Conservation (phyloP, 2,797 vertebrate species). For the Anguilla megastoma region DNA sequence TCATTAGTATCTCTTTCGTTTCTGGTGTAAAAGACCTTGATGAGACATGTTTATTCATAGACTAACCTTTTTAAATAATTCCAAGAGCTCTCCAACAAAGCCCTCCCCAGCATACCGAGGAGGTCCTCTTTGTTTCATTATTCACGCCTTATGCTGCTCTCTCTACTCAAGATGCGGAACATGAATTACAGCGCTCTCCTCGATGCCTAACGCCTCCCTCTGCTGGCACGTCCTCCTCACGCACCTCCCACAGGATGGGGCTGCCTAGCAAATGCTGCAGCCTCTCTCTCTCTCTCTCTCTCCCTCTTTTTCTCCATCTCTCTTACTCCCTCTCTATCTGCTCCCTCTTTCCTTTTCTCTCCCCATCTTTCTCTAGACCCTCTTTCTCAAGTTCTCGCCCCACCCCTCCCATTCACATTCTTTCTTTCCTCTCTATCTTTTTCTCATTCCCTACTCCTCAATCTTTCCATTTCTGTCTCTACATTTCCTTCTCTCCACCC, state of each 20-base stretch:
- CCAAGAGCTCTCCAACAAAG: constrained; percentile 91
- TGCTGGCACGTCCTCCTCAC: constrained; percentile 81
- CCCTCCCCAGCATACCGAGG: constrained; percentile 92
- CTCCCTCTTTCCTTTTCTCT: constrained; percentile 32
- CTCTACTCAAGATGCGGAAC: constrained; percentile 89
- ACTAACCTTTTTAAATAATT: constrained; percentile 99
- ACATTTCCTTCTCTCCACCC: neutral
- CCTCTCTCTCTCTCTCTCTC: constrained; percentile 44
- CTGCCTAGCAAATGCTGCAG: constrained; percentile 80
- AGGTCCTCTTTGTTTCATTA: constrained; percentile 95
- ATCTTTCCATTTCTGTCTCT: neutral
- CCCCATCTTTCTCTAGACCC: neutral
- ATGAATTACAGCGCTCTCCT: constrained; percentile 80
- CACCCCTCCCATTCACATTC: constrained; percentile 52
- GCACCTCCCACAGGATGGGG: constrained; percentile 77
- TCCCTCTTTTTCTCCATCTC: neutral
- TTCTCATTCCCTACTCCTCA: constrained; percentile 11
- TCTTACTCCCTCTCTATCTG: neutral
- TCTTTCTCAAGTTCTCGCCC: neutral
- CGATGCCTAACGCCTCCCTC: constrained; percentile 68
- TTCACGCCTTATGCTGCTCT: constrained; percentile 84
- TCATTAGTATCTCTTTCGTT: constrained; percentile 90
- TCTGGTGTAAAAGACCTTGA: constrained; percentile 89
- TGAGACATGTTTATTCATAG: constrained; percentile 99
- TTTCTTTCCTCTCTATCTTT: constrained; percentile 59